These are phyloP conservation scores for Mimas tiliae DNA, from an alignment of 2,888 invertebrate genomes.

Conservation along the genomic window DNA sequence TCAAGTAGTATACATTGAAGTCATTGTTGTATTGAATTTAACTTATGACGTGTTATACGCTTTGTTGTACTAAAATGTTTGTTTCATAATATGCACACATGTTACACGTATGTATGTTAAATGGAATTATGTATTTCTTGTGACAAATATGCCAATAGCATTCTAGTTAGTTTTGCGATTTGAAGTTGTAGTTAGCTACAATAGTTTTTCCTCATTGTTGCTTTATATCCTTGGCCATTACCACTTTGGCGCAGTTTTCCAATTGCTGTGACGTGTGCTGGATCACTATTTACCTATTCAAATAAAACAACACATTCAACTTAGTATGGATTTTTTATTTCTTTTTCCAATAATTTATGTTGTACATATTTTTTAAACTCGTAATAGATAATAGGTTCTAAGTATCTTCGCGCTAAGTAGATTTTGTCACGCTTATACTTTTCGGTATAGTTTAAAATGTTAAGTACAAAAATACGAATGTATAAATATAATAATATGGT, in stretches of 20 bases:
- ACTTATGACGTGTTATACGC: too few relatives aligned
- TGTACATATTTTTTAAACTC: background rate
- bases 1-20: too few relatives aligned
- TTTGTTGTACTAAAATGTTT: too few relatives aligned
- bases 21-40: too few relatives aligned
- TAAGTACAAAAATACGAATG: conserved; percentile 20
- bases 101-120: too few relatives aligned
- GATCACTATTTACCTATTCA: background rate
- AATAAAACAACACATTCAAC: conserved; percentile 4
- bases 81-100: too few relatives aligned
- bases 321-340: conserved; percentile 4
- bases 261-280: too few relatives aligned
- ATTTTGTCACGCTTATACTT: background rate
- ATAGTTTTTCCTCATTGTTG: too few relatives aligned
- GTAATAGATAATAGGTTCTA: background rate
- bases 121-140: too few relatives aligned
- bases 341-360: conserved; percentile 15
- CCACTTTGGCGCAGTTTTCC: background rate
- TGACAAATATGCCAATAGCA: too few relatives aligned
- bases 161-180: too few relatives aligned
- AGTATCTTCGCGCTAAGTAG: conserved; percentile 5
- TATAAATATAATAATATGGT: conserved; percentile 11
- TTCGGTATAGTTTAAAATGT: background rate
- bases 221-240: background rate
- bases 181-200: too few relatives aligned